Base-by-base conservation (phyloP, 2,888 invertebrate species). In the Incurvaria masculella region DNA sequence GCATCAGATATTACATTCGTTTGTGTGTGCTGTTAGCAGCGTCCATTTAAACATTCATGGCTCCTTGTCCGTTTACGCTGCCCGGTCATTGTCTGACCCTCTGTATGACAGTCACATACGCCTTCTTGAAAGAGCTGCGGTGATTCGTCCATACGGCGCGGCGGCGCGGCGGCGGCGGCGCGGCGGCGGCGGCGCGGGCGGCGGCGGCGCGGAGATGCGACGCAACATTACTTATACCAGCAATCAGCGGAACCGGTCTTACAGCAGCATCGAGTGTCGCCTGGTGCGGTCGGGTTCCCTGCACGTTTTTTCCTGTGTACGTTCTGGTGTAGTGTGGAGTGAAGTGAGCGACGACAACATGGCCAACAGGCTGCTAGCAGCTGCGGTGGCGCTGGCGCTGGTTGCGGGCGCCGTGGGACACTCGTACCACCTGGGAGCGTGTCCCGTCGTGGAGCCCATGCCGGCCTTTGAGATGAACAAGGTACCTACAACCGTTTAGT, bases 391-490 rank as follows among this genome's bases (percentile, higher is more conserved):
- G 6, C 39, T 55, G 16, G 20, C 57, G 41, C 46, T 65, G 42
- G 26, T 69, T 26, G 70, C 67, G 16, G 64, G 67, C 44, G 73
- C 59, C 1, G 50, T 63, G 5, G 74, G 80, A 4, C 90, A 90
- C 61, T 81, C 85, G 1, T 89, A 90, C 63, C 88, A 89, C 58
- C 69, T 89, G 54, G 91, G 91, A 16, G 72, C 74, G 14, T 91
- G 91, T 59, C 90, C 91, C 0, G 62, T 80, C 8, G 87, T 90
- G 2, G 87, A 89, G 55, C 88, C 90, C 0, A 81, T 87, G 81
- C 68, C 79, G 1, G 82, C 82, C 47, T 91, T 92, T 62, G 81
- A 87, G 50, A 90, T 91, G 85, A 84, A 81, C 53, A 82, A 76
- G 81, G 91, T 90, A 74, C 74, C 73, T 63, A 26, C n/a, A n/a